Evolutionary conservation across 1,140 invertebrate species (phyloP), one percentile per base, ranked within the genome.

Genomic region (Dinothrombium tinctorium): DNA sequence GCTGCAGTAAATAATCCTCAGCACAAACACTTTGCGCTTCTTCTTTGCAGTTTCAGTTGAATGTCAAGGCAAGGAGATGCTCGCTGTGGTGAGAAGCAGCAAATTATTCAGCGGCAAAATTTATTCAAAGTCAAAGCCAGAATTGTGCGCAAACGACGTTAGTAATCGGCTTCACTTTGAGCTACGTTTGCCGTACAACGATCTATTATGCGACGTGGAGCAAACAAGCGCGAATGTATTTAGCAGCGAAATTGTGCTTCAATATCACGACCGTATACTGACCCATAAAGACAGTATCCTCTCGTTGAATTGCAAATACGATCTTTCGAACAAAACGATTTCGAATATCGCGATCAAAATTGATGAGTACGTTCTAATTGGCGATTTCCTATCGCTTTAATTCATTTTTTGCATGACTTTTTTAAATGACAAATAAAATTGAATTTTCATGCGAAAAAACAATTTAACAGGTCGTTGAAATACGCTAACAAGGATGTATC

Each of bases 241-340:
- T 50, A 60, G 80, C 41, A 84, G 83, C 57, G 80, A 84, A 59
- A 76, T 83, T 11, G 74, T 84, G 23, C 84, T 84, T 50, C 82
- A 90, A 55, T 82, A 89, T 59, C 83, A 90, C 59, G 82, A 89
- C 54, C 81, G 78, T 43, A 87, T 90, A 50, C 80, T 90, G 29
- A 90, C 83, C 32, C 83, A 78, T 26, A 81, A 80, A 2, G 83
- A 89, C 66, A 65, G 89, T 48, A 82, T 82, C 4, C 65, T 89
- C 19, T 81, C 81, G 4, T 75, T 89, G 22, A 80, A 81, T 45
- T 89, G 83, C 56, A 79, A 84, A 54, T 89, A 87, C 57, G 81
- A 89, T 57, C 65, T 89, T 26, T 81, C 76, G 41, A 87, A 90
- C 59, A 83, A 84, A 60, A 83, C 77, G 15, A 82, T 90, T 6